A percentile compares a stretch with the other conserved stretches of the same genome.
phyloP scores from a whole-genome alignment of 2,797 vertebrate species.

The Hippocampus kuda region DNA sequence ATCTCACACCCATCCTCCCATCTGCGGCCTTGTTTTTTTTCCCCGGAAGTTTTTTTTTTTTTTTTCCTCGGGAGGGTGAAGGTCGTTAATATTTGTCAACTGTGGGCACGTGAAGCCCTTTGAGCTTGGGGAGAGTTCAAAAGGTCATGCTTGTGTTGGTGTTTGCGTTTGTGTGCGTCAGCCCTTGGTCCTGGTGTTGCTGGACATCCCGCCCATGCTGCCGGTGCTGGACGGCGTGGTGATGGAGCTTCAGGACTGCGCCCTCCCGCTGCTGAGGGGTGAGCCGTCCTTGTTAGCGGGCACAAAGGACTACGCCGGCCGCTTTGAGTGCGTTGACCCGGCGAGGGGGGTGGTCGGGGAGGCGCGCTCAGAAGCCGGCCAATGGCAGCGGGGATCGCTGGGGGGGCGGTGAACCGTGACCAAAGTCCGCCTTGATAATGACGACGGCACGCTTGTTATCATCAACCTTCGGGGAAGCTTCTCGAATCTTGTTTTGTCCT shows the following conservation, averaged over 20 bases:
- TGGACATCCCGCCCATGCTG: constrained; percentile 94
- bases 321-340: neutral
- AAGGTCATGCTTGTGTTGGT: neutral
- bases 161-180: constrained; percentile 30
- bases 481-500: neutral
- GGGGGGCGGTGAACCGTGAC: constrained; percentile 15
- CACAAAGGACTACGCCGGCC: neutral
- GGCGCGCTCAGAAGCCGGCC: constrained; percentile 13
- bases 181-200: constrained; percentile 77
- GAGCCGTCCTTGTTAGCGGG: neutral
- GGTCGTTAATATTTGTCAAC: no score
- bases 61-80: no score
- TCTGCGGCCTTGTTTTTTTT: no score
- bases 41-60: no score
- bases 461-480: neutral
- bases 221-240: constrained; percentile 84
- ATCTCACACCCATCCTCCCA: no score
- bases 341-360: neutral
- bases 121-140: neutral
- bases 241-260: constrained; percentile 97
- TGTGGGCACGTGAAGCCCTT: constrained; percentile 5
- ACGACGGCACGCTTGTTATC: constrained; percentile 9
- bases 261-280: constrained; percentile 88
- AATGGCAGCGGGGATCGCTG: constrained; percentile 32
- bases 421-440: constrained; percentile 61